phyloP scores from a whole-genome alignment of 2,888 invertebrate species.

The Agonopterix arenella region DNA sequence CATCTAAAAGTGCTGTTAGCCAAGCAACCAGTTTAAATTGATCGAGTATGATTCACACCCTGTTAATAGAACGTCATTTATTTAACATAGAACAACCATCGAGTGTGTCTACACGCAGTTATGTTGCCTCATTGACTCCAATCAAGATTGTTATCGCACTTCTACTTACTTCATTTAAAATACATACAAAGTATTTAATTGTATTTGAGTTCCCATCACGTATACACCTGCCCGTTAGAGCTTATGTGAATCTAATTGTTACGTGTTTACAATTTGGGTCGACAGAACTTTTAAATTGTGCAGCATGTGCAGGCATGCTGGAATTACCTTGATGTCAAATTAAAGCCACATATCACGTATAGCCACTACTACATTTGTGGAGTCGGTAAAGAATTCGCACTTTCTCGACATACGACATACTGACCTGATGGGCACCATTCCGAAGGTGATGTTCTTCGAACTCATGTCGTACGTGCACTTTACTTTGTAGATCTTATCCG shows the following conservation, averaged over 20 bases:
- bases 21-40: background rate
- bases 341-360: conserved; percentile 43
- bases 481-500: conserved; percentile 97
- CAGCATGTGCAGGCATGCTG: too few relatives aligned
- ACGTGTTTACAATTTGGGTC: conserved; percentile 15
- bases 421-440: conserved; percentile 96
- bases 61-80: conserved; percentile 10
- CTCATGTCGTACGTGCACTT: conserved; percentile 98
- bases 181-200: conserved; percentile 30
- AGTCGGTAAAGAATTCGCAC: conserved; percentile 7
- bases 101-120: conserved; percentile 14
- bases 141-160: conserved; percentile 28
- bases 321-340: conserved; percentile 29
- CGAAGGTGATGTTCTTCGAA: conserved; percentile 96
- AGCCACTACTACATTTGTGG: conserved; percentile 10
- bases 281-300: too few relatives aligned
- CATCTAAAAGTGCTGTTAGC: too few relatives aligned
- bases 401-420: conserved; percentile 19
- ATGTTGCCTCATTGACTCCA: conserved; percentile 22
- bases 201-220: conserved; percentile 36
- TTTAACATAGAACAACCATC: conserved; percentile 14
- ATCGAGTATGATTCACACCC: conserved; percentile 11
- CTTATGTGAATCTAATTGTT: conserved; percentile 47
- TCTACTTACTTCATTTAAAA: conserved; percentile 32
- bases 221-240: conserved; percentile 17